Percentiles rank a stretch among this genome's conserved stretches.
Evolutionary conservation across 2,113 vertebrate genomes (phyloP).

Genomic region (Corapipo altera): DNA sequence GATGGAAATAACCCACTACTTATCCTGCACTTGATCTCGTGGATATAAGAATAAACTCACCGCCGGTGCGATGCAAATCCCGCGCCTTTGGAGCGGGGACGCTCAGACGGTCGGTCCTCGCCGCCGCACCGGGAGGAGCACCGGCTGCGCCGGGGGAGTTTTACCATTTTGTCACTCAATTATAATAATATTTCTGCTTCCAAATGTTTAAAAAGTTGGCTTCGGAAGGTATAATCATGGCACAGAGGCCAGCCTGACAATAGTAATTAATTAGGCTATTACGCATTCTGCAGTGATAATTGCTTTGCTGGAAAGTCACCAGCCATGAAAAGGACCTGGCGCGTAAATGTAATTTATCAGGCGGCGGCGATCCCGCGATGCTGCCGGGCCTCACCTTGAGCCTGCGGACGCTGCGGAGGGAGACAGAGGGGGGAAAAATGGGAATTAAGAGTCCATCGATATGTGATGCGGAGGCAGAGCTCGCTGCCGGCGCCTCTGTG

Average conservation of each 20-base stretch:
- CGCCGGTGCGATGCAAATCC: conserved; percentile 20
- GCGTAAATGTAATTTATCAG: conserved; percentile 90
- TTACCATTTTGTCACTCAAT: conserved; percentile 77
- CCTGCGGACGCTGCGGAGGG: conserved; percentile 16
- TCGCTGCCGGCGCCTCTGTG: neutral
- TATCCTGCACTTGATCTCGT: conserved; percentile 35
- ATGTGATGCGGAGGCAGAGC: neutral
- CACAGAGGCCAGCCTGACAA: conserved; percentile 95
- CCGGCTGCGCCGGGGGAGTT: conserved; percentile 25
- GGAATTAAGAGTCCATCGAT: conserved; percentile 11
- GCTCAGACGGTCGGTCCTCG: neutral
- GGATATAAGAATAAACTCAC: conserved; percentile 26
- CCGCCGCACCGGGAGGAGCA: neutral
- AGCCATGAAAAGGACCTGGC: conserved; percentile 87
- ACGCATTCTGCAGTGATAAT: conserved; percentile 99
- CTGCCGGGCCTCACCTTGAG: conserved; percentile 88
- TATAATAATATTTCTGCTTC: conserved; percentile 81
- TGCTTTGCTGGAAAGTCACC: conserved; percentile 99
- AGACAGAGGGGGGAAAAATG: neutral
- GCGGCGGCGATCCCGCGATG: conserved; percentile 60
- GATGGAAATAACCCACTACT: conserved; percentile 62
- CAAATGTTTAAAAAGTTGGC: conserved; percentile 84
- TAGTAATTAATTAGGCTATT: conserved; percentile 99
- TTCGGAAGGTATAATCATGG: conserved; percentile 89
- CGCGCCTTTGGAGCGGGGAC: neutral